Evolutionary conservation across 2,113 vertebrate genomes (phyloP).

Genomic region (Passerina amoena): DNA sequence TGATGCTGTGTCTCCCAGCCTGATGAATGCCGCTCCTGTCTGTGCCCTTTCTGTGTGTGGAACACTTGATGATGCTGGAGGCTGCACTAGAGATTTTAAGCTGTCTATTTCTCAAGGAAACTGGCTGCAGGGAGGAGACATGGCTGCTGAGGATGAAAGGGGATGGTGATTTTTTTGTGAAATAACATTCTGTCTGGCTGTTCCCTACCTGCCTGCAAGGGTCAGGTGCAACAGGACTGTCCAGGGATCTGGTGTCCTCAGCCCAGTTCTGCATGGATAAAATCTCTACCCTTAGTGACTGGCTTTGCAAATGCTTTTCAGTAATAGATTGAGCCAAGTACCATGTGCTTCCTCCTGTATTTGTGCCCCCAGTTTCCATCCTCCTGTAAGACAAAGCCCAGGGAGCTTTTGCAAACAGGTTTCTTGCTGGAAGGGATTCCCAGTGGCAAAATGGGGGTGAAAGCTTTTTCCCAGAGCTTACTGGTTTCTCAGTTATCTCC

Average conservation of each 20-base stretch:
- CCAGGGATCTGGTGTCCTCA: not conserved
- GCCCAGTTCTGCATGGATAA: not conserved
- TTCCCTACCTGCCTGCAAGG: not conserved
- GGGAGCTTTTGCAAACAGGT: not conserved
- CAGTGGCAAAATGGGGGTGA: not conserved
- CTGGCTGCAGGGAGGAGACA: not conserved
- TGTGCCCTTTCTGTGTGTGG: not conserved
- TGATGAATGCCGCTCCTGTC: conserved; percentile 25
- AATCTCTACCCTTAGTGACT: not conserved
- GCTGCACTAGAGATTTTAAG: not conserved
- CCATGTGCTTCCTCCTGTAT: not conserved
- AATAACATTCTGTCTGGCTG: not conserved
- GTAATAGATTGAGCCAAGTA: not conserved
- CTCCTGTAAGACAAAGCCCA: not conserved
- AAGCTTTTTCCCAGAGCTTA: not conserved
- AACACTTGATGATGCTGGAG: conserved; percentile 11
- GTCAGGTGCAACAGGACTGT: not conserved
- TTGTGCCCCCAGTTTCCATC: not conserved
- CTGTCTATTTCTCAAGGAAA: not conserved
- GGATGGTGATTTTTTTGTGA: not conserved
- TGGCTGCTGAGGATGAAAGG: not conserved
- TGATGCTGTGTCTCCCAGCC: conserved; percentile 23
- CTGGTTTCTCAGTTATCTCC: not conserved
- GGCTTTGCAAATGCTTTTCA: not conserved
- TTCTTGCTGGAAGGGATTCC: not conserved